These are phyloP conservation scores for Goniozus legneri DNA, from an alignment of 1,140 invertebrate genomes.

Conservation along the genomic window DNA sequence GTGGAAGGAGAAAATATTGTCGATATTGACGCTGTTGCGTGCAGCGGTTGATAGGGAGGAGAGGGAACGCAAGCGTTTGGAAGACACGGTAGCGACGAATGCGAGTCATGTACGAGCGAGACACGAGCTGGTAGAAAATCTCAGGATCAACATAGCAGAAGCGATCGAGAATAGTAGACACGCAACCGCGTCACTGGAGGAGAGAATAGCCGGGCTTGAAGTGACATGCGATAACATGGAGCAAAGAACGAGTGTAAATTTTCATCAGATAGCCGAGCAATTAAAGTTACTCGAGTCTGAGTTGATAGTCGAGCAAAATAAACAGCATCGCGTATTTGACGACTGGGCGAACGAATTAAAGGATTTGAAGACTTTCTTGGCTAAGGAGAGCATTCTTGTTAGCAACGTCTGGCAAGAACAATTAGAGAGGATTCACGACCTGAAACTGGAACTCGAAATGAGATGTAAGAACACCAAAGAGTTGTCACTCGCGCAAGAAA, in stretches of 20 bases:
- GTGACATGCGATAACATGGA: conserved; percentile 17
- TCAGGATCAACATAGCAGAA: conserved; percentile 19
- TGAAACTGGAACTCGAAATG: conserved; percentile 43
- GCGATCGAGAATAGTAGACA: conserved; percentile 13
- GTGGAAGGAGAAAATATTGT: conserved; percentile 36
- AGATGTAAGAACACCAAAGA: conserved; percentile 38
- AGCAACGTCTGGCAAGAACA: conserved; percentile 44
- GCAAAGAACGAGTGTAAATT: conserved; percentile 13
- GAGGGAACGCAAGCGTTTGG: conserved; percentile 23
- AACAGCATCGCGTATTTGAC: conserved; percentile 6
- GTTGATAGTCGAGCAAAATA: conserved; percentile 11
- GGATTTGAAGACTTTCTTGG: conserved; percentile 59
- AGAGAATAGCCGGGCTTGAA: conserved; percentile 23
- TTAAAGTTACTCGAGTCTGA: conserved; percentile 20
- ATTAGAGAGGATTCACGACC: conserved; percentile 31
- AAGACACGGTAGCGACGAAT: conserved; percentile 12
- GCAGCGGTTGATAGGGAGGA: conserved; percentile 25
- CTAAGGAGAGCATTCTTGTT: conserved; percentile 38
- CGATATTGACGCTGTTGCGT: conserved; percentile 28
- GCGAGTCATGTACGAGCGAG: conserved; percentile 11
- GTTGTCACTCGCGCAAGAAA: conserved; percentile 23
- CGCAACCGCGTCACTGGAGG: conserved; percentile 4
- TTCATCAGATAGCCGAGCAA: conserved; percentile 23
- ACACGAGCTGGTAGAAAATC: conserved; percentile 16
- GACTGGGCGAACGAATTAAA: conserved; percentile 29